Conservation (phyloP, 2,113 vertebrate species). For the Cryptoleucopteryx plumbea region DNA sequence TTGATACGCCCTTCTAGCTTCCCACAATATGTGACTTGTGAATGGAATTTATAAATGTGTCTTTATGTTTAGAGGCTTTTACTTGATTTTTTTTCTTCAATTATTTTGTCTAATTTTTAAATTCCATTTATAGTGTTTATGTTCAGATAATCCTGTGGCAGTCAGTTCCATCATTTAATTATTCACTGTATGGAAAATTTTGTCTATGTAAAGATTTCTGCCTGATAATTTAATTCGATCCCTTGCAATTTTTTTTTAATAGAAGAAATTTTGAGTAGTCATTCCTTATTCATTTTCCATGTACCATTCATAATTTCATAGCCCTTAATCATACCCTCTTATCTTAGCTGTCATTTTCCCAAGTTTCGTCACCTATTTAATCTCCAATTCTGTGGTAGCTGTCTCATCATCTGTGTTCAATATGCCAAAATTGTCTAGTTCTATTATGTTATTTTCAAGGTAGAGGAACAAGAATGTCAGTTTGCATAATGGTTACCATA, state of each 20-base stretch:
- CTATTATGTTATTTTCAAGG: background rate
- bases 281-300: background rate
- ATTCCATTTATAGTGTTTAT: background rate
- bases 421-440: background rate
- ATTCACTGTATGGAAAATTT: background rate
- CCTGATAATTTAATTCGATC: background rate
- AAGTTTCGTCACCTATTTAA: background rate
- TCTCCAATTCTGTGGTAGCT: background rate
- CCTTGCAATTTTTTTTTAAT: background rate
- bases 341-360: background rate
- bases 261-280: background rate
- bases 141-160: background rate
- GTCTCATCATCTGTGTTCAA: background rate
- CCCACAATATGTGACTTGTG: background rate
- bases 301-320: background rate
- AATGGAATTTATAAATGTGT: background rate
- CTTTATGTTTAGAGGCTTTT: background rate
- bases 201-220: background rate
- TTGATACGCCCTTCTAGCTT: background rate
- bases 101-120: background rate
- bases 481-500: background rate
- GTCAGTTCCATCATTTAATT: background rate
- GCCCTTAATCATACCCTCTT: background rate
- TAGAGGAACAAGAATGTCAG: background rate
- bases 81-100: background rate